Evolutionary conservation across 1,140 invertebrate species (phyloP).

Genomic region (Caenorhabditis brenneri): DNA sequence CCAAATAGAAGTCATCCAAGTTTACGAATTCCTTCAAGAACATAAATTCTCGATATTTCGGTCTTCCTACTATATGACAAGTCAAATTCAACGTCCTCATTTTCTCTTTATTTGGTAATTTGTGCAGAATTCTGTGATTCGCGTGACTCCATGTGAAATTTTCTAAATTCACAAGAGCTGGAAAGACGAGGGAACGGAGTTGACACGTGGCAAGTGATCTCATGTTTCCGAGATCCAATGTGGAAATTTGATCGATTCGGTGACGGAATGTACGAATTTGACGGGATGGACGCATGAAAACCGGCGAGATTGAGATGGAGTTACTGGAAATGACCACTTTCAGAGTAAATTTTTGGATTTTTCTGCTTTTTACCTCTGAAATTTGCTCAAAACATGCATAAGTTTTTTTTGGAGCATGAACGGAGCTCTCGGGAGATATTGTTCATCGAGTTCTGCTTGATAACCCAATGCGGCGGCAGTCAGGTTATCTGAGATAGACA

Average conservation of each 20-base stretch:
- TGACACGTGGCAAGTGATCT: neutral
- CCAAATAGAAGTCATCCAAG: neutral
- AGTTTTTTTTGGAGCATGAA: constrained; percentile 33
- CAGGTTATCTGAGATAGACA: neutral
- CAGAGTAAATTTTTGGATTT: neutral
- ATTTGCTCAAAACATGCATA: neutral
- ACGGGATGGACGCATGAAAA: constrained; percentile 36
- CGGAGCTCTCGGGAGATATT: neutral
- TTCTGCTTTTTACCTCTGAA: neutral
- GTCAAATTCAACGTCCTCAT: neutral
- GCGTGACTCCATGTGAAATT: constrained; percentile 37
- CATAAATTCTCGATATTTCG: neutral
- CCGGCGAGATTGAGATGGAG: neutral
- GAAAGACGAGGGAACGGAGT: neutral
- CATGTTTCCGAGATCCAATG: constrained; percentile 28
- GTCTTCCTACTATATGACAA: neutral
- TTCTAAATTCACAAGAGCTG: neutral
- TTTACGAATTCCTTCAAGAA: neutral
- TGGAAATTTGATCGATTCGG: constrained; percentile 10
- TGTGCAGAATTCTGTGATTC: neutral
- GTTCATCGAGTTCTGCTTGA: neutral
- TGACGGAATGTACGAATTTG: neutral
- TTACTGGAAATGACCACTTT: neutral
- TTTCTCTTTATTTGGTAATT: neutral
- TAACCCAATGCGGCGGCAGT: neutral